phyloP scores from a whole-genome alignment of 2,797 vertebrate species.

The Nyctibius grandis region DNA sequence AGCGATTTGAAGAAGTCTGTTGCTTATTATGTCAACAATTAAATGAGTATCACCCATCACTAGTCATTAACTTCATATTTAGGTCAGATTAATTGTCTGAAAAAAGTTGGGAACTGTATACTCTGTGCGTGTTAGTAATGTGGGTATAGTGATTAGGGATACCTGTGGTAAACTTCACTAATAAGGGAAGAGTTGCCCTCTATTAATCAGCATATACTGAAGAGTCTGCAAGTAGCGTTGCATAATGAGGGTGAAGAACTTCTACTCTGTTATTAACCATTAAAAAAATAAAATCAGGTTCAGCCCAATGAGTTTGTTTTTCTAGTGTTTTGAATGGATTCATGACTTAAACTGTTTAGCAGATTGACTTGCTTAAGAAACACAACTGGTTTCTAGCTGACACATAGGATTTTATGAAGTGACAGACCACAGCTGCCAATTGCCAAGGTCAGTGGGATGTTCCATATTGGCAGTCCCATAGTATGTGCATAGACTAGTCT shows the following conservation, averaged over 20 bases:
- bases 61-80: neutral
- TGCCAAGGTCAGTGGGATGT: conserved; percentile 38
- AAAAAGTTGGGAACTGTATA: neutral
- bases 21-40: neutral
- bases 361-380: conserved; percentile 66
- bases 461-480: conserved; percentile 32
- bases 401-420: conserved; percentile 56
- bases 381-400: conserved; percentile 65
- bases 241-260: neutral
- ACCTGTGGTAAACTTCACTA: neutral
- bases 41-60: neutral
- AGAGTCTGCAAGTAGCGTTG: neutral
- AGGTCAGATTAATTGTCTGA: neutral
- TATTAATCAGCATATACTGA: neutral
- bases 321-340: conserved; percentile 38
- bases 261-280: neutral
- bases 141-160: neutral
- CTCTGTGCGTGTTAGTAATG: neutral
- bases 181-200: neutral
- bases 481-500: neutral
- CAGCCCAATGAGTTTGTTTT: conserved; percentile 30
- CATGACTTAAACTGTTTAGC: conserved; percentile 62
- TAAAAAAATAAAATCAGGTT: neutral
- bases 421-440: conserved; percentile 61
- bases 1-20: neutral